Conservation (phyloP, 1,140 invertebrate genomes). For the Dolichoris vasculosae region DNA sequence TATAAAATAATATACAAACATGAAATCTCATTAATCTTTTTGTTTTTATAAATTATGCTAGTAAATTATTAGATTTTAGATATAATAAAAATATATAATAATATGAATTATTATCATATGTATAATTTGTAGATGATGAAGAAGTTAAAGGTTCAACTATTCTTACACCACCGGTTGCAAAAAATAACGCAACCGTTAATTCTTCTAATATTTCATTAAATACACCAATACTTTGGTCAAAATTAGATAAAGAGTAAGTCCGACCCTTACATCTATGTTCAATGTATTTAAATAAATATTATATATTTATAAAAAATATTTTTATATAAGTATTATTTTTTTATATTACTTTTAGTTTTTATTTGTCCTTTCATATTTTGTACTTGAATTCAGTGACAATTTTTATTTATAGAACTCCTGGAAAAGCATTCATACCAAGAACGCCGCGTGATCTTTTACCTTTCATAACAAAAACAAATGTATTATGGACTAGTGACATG, state of each 20-base stretch:
- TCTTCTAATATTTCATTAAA: conserved; percentile 49
- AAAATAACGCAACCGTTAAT: conserved; percentile 14
- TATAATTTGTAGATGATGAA: conserved; percentile 56
- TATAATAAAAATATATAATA: no score
- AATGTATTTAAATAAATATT: no score
- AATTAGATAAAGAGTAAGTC: conserved; percentile 46
- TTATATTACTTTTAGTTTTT: not conserved
- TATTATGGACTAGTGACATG: conserved; percentile 67
- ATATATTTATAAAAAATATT: no score
- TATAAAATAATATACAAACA: no score
- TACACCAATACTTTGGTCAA: conserved; percentile 49
- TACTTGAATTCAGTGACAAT: not conserved
- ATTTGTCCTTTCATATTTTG: not conserved
- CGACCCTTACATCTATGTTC: no score
- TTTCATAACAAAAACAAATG: conserved; percentile 62
- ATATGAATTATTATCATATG: no score
- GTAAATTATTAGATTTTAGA: no score
- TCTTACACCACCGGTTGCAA: conserved; percentile 17
- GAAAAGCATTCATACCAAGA: conserved; percentile 57
- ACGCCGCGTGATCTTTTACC: conserved; percentile 64
- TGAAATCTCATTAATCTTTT: no score
- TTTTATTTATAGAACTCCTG: conserved; percentile 55
- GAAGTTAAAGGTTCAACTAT: conserved; percentile 33
- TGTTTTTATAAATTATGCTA: no score
- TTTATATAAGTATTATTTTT: no score